A percentile compares a stretch with the other conserved stretches of the same genome.
phyloP scores from a whole-genome alignment of 2,113 vertebrate genomes.

The Columbina picui region DNA sequence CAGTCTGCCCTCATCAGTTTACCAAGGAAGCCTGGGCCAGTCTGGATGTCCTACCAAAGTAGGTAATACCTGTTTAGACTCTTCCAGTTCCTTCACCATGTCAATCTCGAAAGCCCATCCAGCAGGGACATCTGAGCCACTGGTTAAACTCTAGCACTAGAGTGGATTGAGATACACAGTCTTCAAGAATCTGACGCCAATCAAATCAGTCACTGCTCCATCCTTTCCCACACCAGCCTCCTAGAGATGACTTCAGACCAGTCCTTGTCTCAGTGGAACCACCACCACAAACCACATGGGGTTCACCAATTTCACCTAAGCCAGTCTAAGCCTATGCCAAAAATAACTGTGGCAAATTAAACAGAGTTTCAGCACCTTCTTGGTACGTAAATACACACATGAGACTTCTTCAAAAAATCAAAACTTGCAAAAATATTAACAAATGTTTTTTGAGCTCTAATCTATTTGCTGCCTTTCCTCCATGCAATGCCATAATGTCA shows the following conservation, averaged over 20 bases:
- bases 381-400: fast-evolving
- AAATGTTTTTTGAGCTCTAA: background rate
- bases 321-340: background rate
- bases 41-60: background rate
- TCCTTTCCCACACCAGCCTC: background rate
- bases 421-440: background rate
- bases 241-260: background rate
- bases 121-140: fast-evolving
- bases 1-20: background rate
- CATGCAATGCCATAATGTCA: background rate
- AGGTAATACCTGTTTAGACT: background rate
- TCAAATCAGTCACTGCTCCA: background rate
- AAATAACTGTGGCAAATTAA: background rate
- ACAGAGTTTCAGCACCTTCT: background rate
- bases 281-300: background rate
- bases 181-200: background rate
- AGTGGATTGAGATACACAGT: background rate
- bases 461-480: background rate
- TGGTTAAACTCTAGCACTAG: background rate
- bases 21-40: background rate
- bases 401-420: background rate
- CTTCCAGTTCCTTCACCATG: background rate
- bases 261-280: background rate
- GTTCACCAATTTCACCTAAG: background rate
- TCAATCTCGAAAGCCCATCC: background rate